A percentile compares a stretch with the other conserved stretches of the same genome.
Evolutionary conservation across 2,888 invertebrate species (phyloP).

Genomic region (Drosophila eohydei): DNA sequence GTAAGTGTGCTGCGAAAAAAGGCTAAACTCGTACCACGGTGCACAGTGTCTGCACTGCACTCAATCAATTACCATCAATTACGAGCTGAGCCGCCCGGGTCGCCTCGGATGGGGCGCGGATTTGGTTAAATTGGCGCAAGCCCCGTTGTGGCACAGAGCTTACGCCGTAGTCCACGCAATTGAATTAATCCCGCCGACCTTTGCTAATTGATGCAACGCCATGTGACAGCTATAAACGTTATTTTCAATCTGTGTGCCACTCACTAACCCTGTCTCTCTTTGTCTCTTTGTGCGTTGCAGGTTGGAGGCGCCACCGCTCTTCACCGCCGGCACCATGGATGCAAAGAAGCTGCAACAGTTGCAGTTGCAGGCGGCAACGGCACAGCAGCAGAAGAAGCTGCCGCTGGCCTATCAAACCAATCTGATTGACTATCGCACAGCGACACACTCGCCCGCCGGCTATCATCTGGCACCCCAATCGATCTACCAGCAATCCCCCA

Average conservation of each 20-base stretch:
- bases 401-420: constrained; percentile 85
- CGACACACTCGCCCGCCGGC: constrained; percentile 86
- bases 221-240: constrained; percentile 3
- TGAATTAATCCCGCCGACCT: constrained; percentile 57
- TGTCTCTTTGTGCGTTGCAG: constrained; percentile 83
- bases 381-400: constrained; percentile 84
- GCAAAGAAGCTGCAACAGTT: constrained; percentile 87
- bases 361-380: constrained; percentile 82
- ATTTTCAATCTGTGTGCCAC: constrained; percentile 3
- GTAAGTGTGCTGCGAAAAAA: constrained; percentile 83
- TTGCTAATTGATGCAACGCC: constrained; percentile 53
- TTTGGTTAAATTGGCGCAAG: constrained; percentile 21
- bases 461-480: constrained; percentile 71
- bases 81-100: constrained; percentile 55
- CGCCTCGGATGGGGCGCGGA: background rate
- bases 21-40: background rate
- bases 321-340: constrained; percentile 88
- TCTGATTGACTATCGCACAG: constrained; percentile 85
- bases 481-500: constrained; percentile 80
- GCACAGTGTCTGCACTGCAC: constrained; percentile 41
- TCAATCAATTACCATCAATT: constrained; percentile 83
- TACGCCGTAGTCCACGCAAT: constrained; percentile 45
- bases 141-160: constrained; percentile 18
- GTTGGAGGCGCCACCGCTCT: constrained; percentile 90
- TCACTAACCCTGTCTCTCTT: background rate